A percentile compares a stretch with the other conserved stretches of the same genome.
Conservation (phyloP, 2,888 invertebrate genomes). For the Acronicta leporina region DNA sequence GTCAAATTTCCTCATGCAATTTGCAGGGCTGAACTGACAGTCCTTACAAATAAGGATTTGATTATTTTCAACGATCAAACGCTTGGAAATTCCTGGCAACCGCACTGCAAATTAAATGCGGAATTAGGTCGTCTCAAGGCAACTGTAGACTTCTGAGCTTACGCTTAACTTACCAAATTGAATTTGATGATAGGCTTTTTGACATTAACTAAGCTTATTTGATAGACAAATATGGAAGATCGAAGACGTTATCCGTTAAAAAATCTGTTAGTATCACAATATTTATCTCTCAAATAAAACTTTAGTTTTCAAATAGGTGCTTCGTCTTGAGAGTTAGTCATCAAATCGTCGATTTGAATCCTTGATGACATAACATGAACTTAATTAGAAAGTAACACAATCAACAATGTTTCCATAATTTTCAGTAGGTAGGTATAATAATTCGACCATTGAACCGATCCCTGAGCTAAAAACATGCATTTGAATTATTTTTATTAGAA, state of each 20-base stretch:
- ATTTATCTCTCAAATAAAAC: too few species aligned
- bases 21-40: conserved; percentile 4
- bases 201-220: too few species aligned
- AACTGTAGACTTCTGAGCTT: too few species aligned
- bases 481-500: conserved; percentile 5
- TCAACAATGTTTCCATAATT: not conserved
- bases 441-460: conserved; percentile 13
- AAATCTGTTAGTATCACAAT: too few species aligned
- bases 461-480: conserved; percentile 24
- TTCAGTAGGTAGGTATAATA: conserved; percentile 1
- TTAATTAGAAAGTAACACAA: conserved; percentile 4
- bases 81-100: not conserved
- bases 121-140: conserved; percentile 15
- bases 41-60: conserved; percentile 4
- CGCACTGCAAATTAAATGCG: conserved; percentile 23
- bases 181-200: too few species aligned
- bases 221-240: too few species aligned
- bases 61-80: not conserved
- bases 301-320: too few species aligned
- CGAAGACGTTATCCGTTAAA: too few species aligned
- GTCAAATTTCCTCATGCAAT: conserved; percentile 3
- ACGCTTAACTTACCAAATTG: not conserved
- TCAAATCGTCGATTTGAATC: not conserved
- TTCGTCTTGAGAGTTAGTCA: too few species aligned
- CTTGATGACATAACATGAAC: not conserved